These are phyloP conservation scores for Tetramorium parvispinum DNA, from an alignment of 1,140 invertebrate species.

Conservation along the genomic window DNA sequence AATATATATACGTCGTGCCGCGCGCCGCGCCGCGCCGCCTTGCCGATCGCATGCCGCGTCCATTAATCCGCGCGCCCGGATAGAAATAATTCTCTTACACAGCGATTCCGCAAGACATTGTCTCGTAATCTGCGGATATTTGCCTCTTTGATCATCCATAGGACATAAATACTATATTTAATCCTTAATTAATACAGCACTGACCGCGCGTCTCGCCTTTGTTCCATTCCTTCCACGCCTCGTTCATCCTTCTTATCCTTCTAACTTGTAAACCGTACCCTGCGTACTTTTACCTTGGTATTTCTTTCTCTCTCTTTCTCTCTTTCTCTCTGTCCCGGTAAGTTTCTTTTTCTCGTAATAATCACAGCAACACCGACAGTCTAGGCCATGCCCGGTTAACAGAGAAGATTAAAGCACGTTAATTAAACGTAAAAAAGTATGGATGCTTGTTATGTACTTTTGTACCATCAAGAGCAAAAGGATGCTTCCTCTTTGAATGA, in stretches of 20 bases:
- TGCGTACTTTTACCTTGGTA: not conserved
- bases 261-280: not conserved
- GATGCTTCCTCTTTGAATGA: not conserved
- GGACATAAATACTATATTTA: not conserved
- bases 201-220: not conserved
- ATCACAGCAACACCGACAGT: not conserved
- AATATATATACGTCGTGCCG: not conserved
- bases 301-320: too few relatives aligned
- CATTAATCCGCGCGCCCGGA: not conserved
- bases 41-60: not conserved
- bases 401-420: slow-evolving; percentile 10
- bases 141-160: not conserved
- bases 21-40: not conserved
- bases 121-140: not conserved
- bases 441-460: not conserved
- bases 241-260: not conserved
- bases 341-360: not conserved
- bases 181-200: not conserved
- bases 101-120: not conserved
- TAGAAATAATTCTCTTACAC: not conserved
- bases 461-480: not conserved
- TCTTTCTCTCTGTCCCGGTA: not conserved
- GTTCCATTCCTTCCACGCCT: not conserved
- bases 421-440: slow-evolving; percentile 14
- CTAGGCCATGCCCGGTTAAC: not conserved